Conservation (phyloP, 2,113 vertebrate genomes). For the Marmota monax region DNA sequence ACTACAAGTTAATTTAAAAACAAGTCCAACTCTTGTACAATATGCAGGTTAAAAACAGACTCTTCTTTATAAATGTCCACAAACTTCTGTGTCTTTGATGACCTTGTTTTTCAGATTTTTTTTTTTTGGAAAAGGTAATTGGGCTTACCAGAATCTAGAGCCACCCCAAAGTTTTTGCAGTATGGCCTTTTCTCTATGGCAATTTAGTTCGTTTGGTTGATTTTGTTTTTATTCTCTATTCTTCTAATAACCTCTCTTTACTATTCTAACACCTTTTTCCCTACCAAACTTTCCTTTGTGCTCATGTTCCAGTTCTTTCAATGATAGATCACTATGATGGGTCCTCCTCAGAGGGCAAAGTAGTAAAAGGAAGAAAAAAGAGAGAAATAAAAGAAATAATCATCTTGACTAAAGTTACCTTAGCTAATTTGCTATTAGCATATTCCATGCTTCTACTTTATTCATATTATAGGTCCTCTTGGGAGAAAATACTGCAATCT, state of each 20-base stretch:
- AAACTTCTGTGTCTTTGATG: neutral
- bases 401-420: neutral
- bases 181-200: neutral
- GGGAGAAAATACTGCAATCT: neutral
- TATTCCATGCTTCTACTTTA: neutral
- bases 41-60: neutral
- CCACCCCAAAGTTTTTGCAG: neutral
- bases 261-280: neutral
- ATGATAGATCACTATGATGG: neutral
- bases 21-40: neutral
- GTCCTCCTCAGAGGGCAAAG: neutral
- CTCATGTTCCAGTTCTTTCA: neutral
- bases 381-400: neutral
- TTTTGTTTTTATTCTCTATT: conserved; percentile 33
- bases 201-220: neutral
- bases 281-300: neutral
- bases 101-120: neutral
- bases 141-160: neutral
- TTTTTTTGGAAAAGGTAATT: neutral
- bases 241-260: neutral
- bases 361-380: neutral
- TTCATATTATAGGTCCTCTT: neutral
- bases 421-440: conserved; percentile 19
- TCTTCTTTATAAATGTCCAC: neutral
- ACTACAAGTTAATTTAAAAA: neutral